Evolutionary conservation across 2,797 vertebrate genomes (phyloP), one percentile per base, ranked within the genome.

Genomic region (Poeciliopsis gracilis): DNA sequence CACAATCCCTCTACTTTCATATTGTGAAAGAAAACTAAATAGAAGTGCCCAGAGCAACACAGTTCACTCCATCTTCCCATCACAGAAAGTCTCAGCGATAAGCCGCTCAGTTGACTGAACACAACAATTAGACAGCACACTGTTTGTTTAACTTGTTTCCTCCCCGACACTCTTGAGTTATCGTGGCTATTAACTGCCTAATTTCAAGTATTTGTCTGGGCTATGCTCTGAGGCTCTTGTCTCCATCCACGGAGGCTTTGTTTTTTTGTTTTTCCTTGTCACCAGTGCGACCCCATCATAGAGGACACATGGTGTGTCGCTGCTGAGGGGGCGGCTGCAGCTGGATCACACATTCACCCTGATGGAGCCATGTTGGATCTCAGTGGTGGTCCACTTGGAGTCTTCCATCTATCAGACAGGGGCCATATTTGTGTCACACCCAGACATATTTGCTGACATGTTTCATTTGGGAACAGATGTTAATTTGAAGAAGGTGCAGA

Each of bases 61-160:
- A 51, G 81, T 80, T 78, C 81, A 61, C 84, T 91, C 76, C 33
- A 79, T 90, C 87, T 85, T 89, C 79, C 77, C 80, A 89, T 91
- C 87, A 90, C 77, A 87, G 82, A 89, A 92, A 92, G 88, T 93
- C 89, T 84, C 90, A 90, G 88, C 77, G 88, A 93, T 91, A 93
- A 93, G 91, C 91, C 86, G 85, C 86, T 91, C 92, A 90, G 90
- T 96, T 97, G 97, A 97, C 97, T 97, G 96, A 97, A 94, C 96
- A 94, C 95, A 91, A 95, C 97, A 97, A 97, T 97, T 97, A 97
- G 95, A 96, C 92, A 93, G 95, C 96, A 96, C 96, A 97, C 96
- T 97, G 97, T 97, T 98, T 96, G 96, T 96, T 95, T 96, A 97
- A 96, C 96, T 95, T 96, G 94, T 93, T 97, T 96, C 94, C 95